Conservation (phyloP, 1,140 invertebrate species). For the Bombus sibiricus region DNA sequence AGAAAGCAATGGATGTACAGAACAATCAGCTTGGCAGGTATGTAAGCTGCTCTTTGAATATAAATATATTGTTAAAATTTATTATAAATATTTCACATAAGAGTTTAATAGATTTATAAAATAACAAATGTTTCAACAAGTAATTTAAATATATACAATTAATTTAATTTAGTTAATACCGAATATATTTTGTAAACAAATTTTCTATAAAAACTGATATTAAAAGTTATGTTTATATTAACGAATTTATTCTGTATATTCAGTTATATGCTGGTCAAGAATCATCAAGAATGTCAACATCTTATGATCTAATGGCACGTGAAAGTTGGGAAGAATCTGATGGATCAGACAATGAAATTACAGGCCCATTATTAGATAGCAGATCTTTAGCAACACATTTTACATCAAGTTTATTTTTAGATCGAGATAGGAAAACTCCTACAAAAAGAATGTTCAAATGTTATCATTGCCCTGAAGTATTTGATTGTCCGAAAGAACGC, state of each 20-base stretch:
- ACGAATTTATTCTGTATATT: conserved; percentile 31
- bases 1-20: conserved; percentile 90
- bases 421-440: conserved; percentile 81
- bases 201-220: background rate
- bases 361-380: conserved; percentile 78
- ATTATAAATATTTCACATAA: background rate
- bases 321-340: conserved; percentile 88
- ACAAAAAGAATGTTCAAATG: conserved; percentile 83
- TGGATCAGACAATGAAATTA: conserved; percentile 84
- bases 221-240: background rate
- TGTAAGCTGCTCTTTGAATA: conserved; percentile 39
- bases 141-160: background rate
- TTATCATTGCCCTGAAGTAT: conserved; percentile 84
- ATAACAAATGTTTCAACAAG: background rate
- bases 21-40: conserved; percentile 85
- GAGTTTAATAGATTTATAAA: background rate
- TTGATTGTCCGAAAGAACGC: conserved; percentile 86
- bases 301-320: conserved; percentile 86
- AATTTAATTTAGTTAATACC: background rate
- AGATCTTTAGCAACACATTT: conserved; percentile 81
- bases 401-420: conserved; percentile 80
- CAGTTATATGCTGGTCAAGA: conserved; percentile 84
- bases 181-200: background rate
- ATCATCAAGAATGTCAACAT: conserved; percentile 84
- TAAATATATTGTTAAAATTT: conserved; percentile 16